A percentile compares a stretch with the other conserved stretches of the same genome.
Evolutionary conservation across 1,140 invertebrate species (phyloP).

Genomic region (Triops longicaudatus): DNA sequence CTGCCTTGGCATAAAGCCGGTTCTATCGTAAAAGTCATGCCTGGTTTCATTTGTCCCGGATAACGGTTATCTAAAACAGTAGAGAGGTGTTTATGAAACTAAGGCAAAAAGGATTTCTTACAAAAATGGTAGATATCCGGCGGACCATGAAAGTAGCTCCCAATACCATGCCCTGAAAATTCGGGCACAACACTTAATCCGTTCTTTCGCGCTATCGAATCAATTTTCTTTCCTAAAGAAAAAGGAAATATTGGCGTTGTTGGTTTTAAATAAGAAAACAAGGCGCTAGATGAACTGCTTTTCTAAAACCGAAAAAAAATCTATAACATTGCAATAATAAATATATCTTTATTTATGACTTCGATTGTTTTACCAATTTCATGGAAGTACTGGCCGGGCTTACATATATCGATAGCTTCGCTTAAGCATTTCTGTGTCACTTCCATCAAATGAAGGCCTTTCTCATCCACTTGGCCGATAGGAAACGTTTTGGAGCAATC

Average conservation of each 20-base stretch:
- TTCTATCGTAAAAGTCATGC: conserved; percentile 92
- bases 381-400: conserved; percentile 60
- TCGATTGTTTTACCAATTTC: conserved; percentile 55
- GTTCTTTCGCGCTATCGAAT: conserved; percentile 31
- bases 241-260: background rate
- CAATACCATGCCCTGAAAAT: conserved; percentile 89
- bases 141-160: conserved; percentile 80
- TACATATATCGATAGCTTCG: conserved; percentile 65
- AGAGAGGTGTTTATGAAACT: conserved; percentile 18
- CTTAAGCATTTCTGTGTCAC: conserved; percentile 61
- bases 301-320: too few species aligned
- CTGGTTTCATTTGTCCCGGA: conserved; percentile 65
- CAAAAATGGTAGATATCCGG: conserved; percentile 72
- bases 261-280: background rate
- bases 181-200: conserved; percentile 61
- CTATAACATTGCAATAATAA: too few species aligned
- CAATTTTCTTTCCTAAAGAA: background rate
- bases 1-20: conserved; percentile 72
- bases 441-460: conserved; percentile 57
- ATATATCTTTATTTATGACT: too few species aligned
- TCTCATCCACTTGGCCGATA: conserved; percentile 69
- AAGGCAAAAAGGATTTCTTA: conserved; percentile 28
- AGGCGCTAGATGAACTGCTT: too few species aligned
- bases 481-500: conserved; percentile 83
- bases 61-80: conserved; percentile 53